Evolutionary conservation across 2,888 invertebrate genomes (phyloP).

Genomic region (Idaea aversata): DNA sequence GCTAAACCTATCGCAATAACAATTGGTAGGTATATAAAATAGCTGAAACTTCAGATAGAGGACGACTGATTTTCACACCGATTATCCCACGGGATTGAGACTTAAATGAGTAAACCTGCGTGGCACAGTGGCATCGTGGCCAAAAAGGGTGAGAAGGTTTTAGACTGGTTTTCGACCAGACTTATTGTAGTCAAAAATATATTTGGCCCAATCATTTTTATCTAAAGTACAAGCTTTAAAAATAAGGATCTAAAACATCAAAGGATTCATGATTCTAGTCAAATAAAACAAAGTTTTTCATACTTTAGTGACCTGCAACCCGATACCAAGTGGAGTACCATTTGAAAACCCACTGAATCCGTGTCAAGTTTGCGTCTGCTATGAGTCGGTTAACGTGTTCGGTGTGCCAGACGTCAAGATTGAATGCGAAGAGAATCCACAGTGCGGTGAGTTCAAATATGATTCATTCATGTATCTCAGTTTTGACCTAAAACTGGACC

Average conservation of each 20-base stretch:
- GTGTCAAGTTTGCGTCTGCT: conserved; percentile 62
- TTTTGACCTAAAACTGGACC: too few species aligned
- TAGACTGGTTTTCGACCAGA: too few species aligned
- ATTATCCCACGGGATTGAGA: background rate
- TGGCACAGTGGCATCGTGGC: too few species aligned
- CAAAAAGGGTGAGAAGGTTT: too few species aligned
- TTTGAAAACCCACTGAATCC: conserved; percentile 64
- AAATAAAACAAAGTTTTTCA: conserved; percentile 2
- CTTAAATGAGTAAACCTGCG: background rate
- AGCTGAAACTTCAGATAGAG: background rate
- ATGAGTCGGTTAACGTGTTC: conserved; percentile 27
- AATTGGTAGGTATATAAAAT: too few species aligned
- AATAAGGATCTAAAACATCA: background rate
- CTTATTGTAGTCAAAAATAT: too few species aligned
- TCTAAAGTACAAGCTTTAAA: too few species aligned
- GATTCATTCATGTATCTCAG: background rate
- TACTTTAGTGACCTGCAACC: conserved; percentile 47
- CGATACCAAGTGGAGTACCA: conserved; percentile 49
- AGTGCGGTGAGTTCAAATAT: conserved; percentile 49
- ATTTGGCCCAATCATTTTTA: too few species aligned
- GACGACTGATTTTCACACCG: background rate
- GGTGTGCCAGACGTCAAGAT: conserved; percentile 48
- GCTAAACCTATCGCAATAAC: too few species aligned
- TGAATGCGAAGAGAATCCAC: conserved; percentile 49
- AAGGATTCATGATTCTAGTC: background rate